Evolutionary conservation across 2,888 invertebrate species (phyloP).

Genomic region (Cosmia pyralina): DNA sequence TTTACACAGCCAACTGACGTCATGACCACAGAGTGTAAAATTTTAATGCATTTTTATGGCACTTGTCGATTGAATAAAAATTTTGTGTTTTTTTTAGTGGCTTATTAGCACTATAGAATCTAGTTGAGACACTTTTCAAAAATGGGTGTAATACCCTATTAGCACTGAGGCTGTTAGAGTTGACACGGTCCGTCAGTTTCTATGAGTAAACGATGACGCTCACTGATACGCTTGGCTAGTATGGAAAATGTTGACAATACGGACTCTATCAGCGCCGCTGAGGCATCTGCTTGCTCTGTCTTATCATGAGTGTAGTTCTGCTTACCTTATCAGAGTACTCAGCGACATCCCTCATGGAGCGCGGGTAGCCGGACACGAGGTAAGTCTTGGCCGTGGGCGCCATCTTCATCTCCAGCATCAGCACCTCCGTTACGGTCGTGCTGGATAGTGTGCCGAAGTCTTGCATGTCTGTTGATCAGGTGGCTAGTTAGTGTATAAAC

Average conservation of each 20-base stretch:
- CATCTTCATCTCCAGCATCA: constrained; percentile 98
- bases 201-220: neutral
- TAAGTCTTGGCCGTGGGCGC: constrained; percentile 96
- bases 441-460: constrained; percentile 96
- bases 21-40: too few relatives aligned
- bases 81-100: too few relatives aligned
- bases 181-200: neutral
- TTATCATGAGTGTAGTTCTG: neutral
- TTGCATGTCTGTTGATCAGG: constrained; percentile 92
- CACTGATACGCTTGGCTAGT: neutral
- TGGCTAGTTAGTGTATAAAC: neutral
- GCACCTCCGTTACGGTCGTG: constrained; percentile 96
- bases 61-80: too few relatives aligned
- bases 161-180: neutral
- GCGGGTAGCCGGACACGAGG: constrained; percentile 96
- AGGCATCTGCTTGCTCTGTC: neutral
- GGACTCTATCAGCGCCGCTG: neutral
- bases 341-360: constrained; percentile 97
- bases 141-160: too few relatives aligned
- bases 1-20: too few relatives aligned
- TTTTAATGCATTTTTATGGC: too few relatives aligned
- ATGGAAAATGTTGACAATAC: neutral
- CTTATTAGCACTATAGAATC: too few relatives aligned
- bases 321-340: constrained; percentile 97
- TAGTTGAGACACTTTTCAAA: too few relatives aligned